These are phyloP conservation scores for Actinia tenebrosa DNA, from an alignment of 64 coral and sea anemone species.

Conservation along the genomic window DNA sequence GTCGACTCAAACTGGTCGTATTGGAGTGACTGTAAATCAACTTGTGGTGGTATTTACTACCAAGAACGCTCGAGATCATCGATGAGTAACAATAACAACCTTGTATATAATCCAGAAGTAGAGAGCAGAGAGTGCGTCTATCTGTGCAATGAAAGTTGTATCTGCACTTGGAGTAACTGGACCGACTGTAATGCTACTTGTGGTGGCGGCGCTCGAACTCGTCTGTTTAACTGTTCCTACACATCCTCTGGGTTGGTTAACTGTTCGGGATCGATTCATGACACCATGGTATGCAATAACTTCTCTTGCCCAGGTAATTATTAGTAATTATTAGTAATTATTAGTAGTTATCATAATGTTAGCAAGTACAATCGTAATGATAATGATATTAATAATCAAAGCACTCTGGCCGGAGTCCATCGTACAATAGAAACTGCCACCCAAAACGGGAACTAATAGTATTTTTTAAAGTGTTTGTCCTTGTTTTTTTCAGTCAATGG, in stretches of 20 bases:
- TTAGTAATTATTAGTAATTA: too few species aligned
- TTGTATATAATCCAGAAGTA: not conserved
- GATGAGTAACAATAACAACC: not conserved
- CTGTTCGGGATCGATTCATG: constrained; percentile 2
- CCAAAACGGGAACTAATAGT: too few species aligned
- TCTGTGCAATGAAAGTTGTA: not conserved
- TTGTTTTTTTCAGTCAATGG: not conserved
- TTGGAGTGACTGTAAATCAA: not conserved
- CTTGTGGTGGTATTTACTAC: not conserved
- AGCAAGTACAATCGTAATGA: too few species aligned
- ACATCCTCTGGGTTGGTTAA: not conserved
- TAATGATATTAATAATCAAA: too few species aligned
- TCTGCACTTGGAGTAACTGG: constrained; percentile 29
- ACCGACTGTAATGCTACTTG: constrained; percentile 21
- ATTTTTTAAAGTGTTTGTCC: not conserved
- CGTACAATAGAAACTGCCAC: too few species aligned
- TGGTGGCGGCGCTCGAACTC: constrained; percentile 12
- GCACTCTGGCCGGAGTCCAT: too few species aligned
- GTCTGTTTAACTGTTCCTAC: not conserved
- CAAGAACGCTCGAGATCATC: not conserved
- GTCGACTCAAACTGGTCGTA: not conserved
- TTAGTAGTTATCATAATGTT: too few species aligned
- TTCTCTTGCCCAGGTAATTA: constrained; percentile 28
- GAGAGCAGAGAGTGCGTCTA: not conserved
- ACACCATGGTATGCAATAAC: constrained; percentile 8